Evolutionary conservation across 1,140 invertebrate species (phyloP).

Genomic region (Nephotettix cincticeps): DNA sequence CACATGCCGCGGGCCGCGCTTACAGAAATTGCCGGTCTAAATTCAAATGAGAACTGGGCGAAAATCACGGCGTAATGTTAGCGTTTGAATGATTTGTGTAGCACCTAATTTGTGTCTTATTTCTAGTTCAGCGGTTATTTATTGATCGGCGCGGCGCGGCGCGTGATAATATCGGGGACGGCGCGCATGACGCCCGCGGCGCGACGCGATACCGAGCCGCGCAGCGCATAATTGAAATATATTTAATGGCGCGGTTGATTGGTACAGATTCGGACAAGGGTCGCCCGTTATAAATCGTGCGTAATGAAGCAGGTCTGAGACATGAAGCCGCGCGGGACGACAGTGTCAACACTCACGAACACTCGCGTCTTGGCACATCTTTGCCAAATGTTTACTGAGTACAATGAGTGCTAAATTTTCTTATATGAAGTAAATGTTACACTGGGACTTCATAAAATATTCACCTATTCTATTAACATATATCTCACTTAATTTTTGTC

Average conservation of each 20-base stretch:
- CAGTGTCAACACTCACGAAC: no score
- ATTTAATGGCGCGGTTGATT: not conserved
- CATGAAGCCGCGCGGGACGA: no score
- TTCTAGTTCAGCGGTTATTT: slow-evolving; percentile 10
- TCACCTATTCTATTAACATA: no score
- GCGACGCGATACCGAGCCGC: not conserved
- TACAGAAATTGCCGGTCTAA: slow-evolving; percentile 8
- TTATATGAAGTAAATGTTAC: no score
- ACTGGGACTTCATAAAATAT: no score
- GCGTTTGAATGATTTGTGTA: slow-evolving; percentile 9
- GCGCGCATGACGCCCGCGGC: not conserved
- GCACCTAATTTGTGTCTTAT: slow-evolving; percentile 12
- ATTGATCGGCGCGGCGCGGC: not conserved
- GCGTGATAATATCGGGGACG: slow-evolving; percentile 5
- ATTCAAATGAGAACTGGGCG: slow-evolving; percentile 6
- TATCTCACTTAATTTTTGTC: no score
- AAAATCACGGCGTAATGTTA: slow-evolving; percentile 7
- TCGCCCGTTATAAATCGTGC: not conserved
- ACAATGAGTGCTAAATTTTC: no score
- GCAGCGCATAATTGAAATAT: not conserved
- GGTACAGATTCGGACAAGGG: not conserved
- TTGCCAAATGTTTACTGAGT: no score
- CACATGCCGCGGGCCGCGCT: not conserved
- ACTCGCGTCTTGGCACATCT: no score
- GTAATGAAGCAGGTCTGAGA: no score